Evolutionary conservation across 2,797 vertebrate genomes (phyloP).

Genomic region (Myioborus melanocephalus): DNA sequence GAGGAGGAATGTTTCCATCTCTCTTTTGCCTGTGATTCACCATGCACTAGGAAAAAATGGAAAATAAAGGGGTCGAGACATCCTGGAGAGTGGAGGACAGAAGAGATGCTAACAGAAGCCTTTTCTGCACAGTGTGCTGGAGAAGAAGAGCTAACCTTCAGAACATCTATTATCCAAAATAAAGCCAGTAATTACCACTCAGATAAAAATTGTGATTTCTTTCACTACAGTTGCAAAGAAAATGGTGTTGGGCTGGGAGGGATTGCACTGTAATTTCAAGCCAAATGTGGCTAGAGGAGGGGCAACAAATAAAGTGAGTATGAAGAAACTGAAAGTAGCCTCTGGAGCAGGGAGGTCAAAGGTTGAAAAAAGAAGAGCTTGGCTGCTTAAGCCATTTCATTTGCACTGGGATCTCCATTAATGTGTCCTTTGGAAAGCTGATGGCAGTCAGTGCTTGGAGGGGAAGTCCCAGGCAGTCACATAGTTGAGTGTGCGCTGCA

Average conservation of each 20-base stretch:
- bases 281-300: background rate
- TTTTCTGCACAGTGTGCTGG: background rate
- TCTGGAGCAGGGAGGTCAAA: background rate
- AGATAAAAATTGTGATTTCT: background rate
- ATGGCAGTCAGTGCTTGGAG: background rate
- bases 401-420: background rate
- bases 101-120: background rate
- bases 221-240: background rate
- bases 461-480: background rate
- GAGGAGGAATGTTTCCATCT: background rate
- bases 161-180: background rate
- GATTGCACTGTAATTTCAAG: background rate
- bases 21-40: conserved; percentile 1
- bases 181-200: background rate
- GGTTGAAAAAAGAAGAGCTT: background rate
- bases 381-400: background rate
- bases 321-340: background rate
- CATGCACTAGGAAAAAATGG: background rate
- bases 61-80: background rate
- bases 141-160: background rate
- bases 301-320: background rate
- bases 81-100: background rate
- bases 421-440: background rate
- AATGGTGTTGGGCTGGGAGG: background rate
- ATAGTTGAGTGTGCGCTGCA: fast-evolving